Conservation (phyloP, 1,140 invertebrate genomes). For the Drosophila tsacasi region DNA sequence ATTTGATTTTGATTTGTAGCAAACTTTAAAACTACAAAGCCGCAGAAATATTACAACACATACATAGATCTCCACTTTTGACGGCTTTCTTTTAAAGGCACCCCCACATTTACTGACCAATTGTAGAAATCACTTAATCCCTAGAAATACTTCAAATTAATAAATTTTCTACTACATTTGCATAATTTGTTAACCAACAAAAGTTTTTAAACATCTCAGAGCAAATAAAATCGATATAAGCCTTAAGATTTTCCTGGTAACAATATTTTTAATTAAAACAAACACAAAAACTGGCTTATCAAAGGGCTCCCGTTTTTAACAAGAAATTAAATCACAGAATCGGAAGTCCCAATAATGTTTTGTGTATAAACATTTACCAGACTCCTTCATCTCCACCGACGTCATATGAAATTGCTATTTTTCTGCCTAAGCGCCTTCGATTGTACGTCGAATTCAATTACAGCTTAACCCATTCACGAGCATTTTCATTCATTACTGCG, state of each 20-base stretch:
- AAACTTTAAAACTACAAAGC: no score
- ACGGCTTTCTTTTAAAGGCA: not conserved
- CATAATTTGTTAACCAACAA: no score
- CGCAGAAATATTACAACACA: not conserved
- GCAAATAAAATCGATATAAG: not conserved
- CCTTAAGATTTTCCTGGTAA: not conserved
- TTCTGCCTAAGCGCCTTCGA: constrained; percentile 44
- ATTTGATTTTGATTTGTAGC: no score
- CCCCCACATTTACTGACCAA: not conserved
- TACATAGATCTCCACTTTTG: not conserved
- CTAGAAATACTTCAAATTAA: no score
- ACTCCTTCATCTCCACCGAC: constrained; percentile 9
- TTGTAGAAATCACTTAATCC: not conserved
- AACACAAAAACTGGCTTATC: not conserved
- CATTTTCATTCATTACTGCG: constrained; percentile 52
- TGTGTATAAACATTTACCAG: not conserved
- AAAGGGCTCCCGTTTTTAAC: not conserved
- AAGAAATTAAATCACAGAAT: not conserved
- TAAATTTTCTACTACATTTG: no score
- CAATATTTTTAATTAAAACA: not conserved
- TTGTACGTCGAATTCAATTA: constrained; percentile 62
- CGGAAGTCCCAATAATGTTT: not conserved
- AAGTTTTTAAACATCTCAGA: not conserved
- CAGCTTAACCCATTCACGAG: constrained; percentile 49
- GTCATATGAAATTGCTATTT: constrained; percentile 20